Percentiles rank a stretch among this genome's conserved stretches.
These are phyloP conservation scores for Tonatia bakeri DNA, from an alignment of 2,113 vertebrate genomes.

Conservation along the genomic window DNA sequence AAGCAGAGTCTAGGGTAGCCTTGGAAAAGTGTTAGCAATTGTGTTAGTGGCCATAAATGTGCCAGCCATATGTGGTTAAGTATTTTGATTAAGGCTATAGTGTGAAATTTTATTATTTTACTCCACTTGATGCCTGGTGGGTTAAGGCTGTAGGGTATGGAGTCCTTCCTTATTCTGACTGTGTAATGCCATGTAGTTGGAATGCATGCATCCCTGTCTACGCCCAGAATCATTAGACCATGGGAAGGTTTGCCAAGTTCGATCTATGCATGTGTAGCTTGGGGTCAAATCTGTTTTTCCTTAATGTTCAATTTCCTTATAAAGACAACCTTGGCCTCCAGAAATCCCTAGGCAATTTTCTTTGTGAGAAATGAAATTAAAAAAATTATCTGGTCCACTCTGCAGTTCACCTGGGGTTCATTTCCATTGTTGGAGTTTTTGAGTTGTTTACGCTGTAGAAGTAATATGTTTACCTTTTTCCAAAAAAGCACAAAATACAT, in stretches of 20 bases:
- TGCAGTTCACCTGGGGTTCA: conserved; percentile 13
- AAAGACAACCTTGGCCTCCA: background rate
- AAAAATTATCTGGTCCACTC: background rate
- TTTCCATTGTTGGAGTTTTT: background rate
- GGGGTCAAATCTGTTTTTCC: conserved; percentile 55
- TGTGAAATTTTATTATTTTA: background rate
- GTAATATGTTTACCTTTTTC: background rate
- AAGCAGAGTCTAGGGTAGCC: background rate
- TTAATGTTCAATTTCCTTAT: conserved; percentile 49
- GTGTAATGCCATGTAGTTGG: background rate
- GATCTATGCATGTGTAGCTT: background rate
- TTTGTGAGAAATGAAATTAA: conserved; percentile 25
- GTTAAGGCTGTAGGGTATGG: background rate
- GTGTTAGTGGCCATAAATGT: background rate
- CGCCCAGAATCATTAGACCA: background rate
- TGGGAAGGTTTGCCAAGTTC: background rate
- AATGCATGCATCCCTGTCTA: background rate
- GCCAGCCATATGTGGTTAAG: background rate
- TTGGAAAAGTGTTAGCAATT: background rate
- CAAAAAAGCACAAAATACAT: background rate
- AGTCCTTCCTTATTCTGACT: background rate
- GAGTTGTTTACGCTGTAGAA: background rate
- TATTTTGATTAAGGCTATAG: background rate
- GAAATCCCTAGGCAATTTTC: conserved; percentile 17
- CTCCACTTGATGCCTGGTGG: background rate